These are phyloP conservation scores for Tetranychus piercei DNA, from an alignment of 2,888 invertebrate species.

Conservation along the genomic window DNA sequence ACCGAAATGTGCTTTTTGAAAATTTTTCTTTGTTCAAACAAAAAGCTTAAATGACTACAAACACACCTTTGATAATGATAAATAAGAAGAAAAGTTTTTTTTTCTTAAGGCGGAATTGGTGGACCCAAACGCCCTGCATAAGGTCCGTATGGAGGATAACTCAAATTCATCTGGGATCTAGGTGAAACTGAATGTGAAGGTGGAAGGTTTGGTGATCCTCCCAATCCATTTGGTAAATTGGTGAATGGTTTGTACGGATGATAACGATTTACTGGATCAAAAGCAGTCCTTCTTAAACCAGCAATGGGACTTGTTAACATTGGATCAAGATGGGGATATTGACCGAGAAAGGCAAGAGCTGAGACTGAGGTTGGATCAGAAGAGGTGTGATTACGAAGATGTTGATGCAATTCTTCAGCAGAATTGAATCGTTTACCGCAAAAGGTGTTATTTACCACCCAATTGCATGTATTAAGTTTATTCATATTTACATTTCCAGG, in stretches of 20 bases:
- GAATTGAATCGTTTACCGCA: constrained; percentile 9
- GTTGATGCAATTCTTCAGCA: background rate
- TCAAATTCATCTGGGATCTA: background rate
- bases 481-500: background rate
- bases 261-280: background rate
- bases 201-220: background rate
- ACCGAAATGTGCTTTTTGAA: no score
- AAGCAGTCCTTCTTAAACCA: constrained; percentile 4
- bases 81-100: background rate
- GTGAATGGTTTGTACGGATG: constrained; percentile 5
- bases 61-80: no score
- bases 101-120: constrained; percentile 5
- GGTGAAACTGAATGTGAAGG: background rate
- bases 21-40: no score
- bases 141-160: background rate
- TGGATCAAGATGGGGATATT: background rate
- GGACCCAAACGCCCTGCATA: constrained; percentile 7
- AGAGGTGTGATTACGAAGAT: constrained; percentile 3
- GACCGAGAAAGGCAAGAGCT: background rate
- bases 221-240: background rate
- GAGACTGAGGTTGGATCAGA: background rate
- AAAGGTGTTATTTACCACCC: background rate
- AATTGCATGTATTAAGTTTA: background rate
- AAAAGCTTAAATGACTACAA: no score
- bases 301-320: constrained; percentile 5